These are phyloP conservation scores for Anorthoa munda DNA, from an alignment of 2,888 invertebrate species.

Conservation along the genomic window DNA sequence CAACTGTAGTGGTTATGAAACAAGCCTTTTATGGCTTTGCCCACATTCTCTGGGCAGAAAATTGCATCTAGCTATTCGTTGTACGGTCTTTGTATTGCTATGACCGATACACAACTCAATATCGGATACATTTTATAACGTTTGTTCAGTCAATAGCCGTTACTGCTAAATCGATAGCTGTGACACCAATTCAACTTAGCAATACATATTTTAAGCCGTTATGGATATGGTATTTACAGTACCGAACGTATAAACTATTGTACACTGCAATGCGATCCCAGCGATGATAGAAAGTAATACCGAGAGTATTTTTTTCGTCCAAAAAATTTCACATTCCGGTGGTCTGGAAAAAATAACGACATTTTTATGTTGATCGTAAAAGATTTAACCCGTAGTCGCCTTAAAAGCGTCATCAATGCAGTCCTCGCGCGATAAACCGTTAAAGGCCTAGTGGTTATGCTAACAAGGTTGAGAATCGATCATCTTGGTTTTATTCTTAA, in stretches of 20 bases:
- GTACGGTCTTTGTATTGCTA: neutral
- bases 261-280: conserved; percentile 22
- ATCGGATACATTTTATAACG: conserved; percentile 11
- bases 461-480: conserved; percentile 72
- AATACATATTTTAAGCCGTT: conserved; percentile 33
- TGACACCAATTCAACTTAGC: conserved; percentile 27
- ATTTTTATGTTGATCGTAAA: conserved; percentile 81
- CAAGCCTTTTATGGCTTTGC: neutral
- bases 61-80: neutral
- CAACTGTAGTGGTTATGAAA: too few relatives aligned
- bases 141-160: conserved; percentile 17
- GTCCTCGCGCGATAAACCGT: conserved; percentile 66
- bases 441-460: conserved; percentile 67
- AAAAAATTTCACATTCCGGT: conserved; percentile 53
- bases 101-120: conserved; percentile 4
- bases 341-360: conserved; percentile 73
- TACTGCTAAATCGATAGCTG: conserved; percentile 19
- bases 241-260: conserved; percentile 13
- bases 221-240: conserved; percentile 19
- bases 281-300: conserved; percentile 33
- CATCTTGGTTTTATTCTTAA: conserved; percentile 64
- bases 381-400: conserved; percentile 74
- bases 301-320: conserved; percentile 26
- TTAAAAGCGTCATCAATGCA: conserved; percentile 75
- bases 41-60: neutral